Evolutionary conservation across 2,888 invertebrate species (phyloP), one percentile per base, ranked within the genome.

Genomic region (Brenthis hecate): DNA sequence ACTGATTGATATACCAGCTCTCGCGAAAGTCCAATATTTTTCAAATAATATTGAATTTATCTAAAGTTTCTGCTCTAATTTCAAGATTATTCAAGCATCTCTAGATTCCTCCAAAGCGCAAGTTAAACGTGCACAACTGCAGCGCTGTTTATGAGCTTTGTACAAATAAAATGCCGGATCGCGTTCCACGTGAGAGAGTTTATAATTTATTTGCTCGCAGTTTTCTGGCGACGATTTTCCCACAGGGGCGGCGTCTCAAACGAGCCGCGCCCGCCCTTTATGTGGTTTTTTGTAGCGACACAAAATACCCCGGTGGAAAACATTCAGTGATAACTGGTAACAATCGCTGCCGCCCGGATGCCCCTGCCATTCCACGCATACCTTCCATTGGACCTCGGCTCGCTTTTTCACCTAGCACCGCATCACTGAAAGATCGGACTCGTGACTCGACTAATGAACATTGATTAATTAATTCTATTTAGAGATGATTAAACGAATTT

Each of bases 311-410:
- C 87, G 81, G 87, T 89, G 91, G 88, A 92, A 91, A 92, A 91
- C 91, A 92, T 91, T 90, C 92, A 91, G 92, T 92, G 92, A 92
- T 92, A 92, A 91, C 92, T 91, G 91, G 91, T 85, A 91, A 92
- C 91, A 92, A 92, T 92, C 92, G 92, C 87, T 86, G 91, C 91
- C 90, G 92, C 86, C 84, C 92, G 93, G 92, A 92, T 91, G 91
- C 91, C 87, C 84, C 85, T 83, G 81, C 82, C 92, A 92, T 92
- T 91, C 92, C 92, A 75, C 86, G 87, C 92, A 92, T 93, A 84
- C 90, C 90, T 80, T 81, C 70, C 81, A 80, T 83, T 84, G 88
- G 87, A 85, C 85, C 83, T 82, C 84, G 85, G 80, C 81, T 83
- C 86, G 85, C 90, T 92, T 92, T 92, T 92, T 92, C 92, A 90